phyloP scores from a whole-genome alignment of 2,888 invertebrate species.

The Rhingia campestris region DNA sequence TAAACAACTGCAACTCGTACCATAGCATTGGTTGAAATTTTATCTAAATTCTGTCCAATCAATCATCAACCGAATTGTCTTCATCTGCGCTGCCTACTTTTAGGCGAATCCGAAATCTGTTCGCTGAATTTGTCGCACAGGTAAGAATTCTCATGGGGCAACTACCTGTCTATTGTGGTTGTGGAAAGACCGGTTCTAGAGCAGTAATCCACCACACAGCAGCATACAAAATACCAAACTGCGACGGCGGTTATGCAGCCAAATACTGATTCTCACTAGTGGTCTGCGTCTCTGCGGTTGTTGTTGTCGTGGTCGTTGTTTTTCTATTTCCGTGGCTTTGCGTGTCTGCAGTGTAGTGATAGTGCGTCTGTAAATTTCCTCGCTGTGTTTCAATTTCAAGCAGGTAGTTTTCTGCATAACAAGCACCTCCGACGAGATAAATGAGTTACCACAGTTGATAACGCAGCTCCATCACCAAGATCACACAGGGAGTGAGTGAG shows the following conservation, averaged over 20 bases:
- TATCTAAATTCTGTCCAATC: too few relatives aligned
- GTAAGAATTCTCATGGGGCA: conserved; percentile 31
- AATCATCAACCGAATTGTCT: background rate
- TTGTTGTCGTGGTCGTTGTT: conserved; percentile 37
- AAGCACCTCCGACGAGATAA: background rate
- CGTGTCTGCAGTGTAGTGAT: conserved; percentile 8
- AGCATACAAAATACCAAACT: conserved; percentile 44
- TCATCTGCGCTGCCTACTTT: conserved; percentile 19
- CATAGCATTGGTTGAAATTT: too few relatives aligned
- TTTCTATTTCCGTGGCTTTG: conserved; percentile 14
- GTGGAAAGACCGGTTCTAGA: conserved; percentile 73
- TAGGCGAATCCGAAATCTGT: conserved; percentile 18
- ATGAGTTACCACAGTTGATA: conserved; percentile 18
- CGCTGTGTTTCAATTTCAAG: conserved; percentile 20
- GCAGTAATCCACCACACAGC: conserved; percentile 63
- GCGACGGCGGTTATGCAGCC: conserved; percentile 39
- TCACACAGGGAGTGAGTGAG: conserved; percentile 1
- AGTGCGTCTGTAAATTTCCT: conserved; percentile 16
- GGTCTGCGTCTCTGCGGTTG: conserved; percentile 34
- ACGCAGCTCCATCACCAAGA: conserved; percentile 2
- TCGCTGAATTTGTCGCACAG: conserved; percentile 30
- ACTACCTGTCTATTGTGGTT: conserved; percentile 71
- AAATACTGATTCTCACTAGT: conserved; percentile 41
- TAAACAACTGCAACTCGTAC: too few relatives aligned
- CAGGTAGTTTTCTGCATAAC: conserved; percentile 20